Base-by-base conservation (phyloP, 2,113 vertebrate species). In the Lagopus leucura region DNA sequence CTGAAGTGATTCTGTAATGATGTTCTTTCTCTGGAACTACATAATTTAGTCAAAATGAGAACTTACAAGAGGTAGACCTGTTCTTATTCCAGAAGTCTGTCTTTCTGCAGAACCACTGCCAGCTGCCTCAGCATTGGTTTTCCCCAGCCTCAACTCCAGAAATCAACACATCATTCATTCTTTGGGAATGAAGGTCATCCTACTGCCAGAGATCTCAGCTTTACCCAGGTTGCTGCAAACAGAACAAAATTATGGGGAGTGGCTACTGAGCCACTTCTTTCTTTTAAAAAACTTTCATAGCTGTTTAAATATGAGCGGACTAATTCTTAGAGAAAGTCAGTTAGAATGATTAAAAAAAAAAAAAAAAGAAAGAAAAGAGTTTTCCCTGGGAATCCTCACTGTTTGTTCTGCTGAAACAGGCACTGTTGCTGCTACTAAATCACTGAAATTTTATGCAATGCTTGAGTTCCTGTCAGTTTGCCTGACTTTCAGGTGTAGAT, bases 391-490 rank as follows among this genome's bases (percentile, higher is more conserved):
- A 36, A 40, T 40, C 36, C 15, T 63, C 25, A 58, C 10, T 27
- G 16, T 22, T 10, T 78, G 13, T 17, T 40, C 57, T 43, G 78
- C 65, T n/a, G 85, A 75, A 78, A 0, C 0, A 72, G 40, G 17
- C 10, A n/a, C 9, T 10, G 1, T 40, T 83, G 10, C 3, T 42
- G 19, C 34, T 67, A 13, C 9, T 66, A 63, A 76, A 89, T 76
- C 15, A 65, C 13, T 54, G 16, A 58, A n/a, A 57, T 5, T n/a
- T 1, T 57, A 24, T 14, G 28, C 63, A 82, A 30, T 2, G 0
- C 4, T 22, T 28, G 4, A 28, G 11, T 0, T 36, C 4, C 12
- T 12, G 52, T 17, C 10, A 45, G 11, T 80, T 58, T 80, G 0
- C 27, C 3, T 74, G 11, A 36, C 17, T 91, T 42, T 81, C 47